phyloP scores from a whole-genome alignment of 2,797 vertebrate genomes.

The Malacoctenus gilli region DNA sequence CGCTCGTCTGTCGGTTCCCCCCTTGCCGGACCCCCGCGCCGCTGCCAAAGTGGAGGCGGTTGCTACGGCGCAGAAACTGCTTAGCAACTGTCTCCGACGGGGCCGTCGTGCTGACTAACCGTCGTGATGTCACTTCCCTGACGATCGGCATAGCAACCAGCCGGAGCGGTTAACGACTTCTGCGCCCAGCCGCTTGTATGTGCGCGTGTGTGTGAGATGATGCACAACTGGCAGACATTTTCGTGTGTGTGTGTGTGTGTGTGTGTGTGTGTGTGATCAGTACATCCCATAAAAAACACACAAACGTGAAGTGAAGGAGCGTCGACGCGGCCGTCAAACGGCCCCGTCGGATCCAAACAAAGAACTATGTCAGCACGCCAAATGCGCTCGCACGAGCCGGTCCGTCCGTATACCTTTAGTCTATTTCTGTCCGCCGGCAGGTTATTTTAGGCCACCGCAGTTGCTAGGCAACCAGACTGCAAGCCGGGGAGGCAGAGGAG shows the following conservation, averaged over 20 bases:
- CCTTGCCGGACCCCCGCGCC: slow-evolving; percentile 39
- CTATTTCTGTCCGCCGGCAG: slow-evolving; percentile 82
- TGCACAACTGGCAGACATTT: too few relatives aligned
- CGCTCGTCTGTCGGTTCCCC: slow-evolving; percentile 22
- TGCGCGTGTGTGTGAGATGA: slow-evolving; percentile 9
- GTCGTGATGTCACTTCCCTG: slow-evolving; percentile 75
- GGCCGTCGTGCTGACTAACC: slow-evolving; percentile 78
- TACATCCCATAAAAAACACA: neutral
- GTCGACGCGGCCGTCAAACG: neutral
- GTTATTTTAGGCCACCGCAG: slow-evolving; percentile 84
- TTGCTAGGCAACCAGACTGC: slow-evolving; percentile 85
- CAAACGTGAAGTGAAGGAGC: neutral
- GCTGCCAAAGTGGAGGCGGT: slow-evolving; percentile 69
- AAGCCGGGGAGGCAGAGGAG: slow-evolving; percentile 74
- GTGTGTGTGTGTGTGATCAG: neutral
- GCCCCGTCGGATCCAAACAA: slow-evolving; percentile 1
- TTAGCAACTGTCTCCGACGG: slow-evolving; percentile 82
- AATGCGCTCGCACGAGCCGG: slow-evolving; percentile 33
- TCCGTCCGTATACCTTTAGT: slow-evolving; percentile 71
- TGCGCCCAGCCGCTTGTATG: slow-evolving; percentile 30
- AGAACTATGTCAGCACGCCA: slow-evolving; percentile 22
- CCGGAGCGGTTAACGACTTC: slow-evolving; percentile 41
- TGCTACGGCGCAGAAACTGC: slow-evolving; percentile 84
- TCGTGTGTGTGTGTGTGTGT: too few relatives aligned
- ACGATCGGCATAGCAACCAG: slow-evolving; percentile 70